phyloP scores from a whole-genome alignment of 2,113 vertebrate species.

The Pachyramphus minor region DNA sequence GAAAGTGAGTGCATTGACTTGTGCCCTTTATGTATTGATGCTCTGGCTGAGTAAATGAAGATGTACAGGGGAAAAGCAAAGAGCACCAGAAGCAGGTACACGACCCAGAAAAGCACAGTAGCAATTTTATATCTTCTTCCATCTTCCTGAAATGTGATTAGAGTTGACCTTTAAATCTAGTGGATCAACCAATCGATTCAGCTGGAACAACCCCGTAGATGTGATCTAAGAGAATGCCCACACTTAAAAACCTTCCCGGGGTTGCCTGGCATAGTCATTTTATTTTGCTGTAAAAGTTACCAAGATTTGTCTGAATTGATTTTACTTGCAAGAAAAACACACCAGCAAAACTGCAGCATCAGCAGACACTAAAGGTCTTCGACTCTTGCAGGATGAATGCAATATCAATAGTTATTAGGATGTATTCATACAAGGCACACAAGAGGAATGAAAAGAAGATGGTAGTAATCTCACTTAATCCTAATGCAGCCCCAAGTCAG shows the following conservation, averaged over 20 bases:
- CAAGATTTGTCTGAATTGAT: constrained; percentile 74
- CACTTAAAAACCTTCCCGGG: background rate
- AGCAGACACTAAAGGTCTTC: constrained; percentile 73
- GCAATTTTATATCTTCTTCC: constrained; percentile 42
- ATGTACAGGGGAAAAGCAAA: constrained; percentile 37
- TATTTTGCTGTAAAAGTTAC: constrained; percentile 62
- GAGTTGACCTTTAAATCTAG: constrained; percentile 72
- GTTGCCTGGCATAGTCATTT: constrained; percentile 15
- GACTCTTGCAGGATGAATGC: constrained; percentile 73
- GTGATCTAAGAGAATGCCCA: background rate
- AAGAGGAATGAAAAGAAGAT: constrained; percentile 59
- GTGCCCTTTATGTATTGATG: constrained; percentile 55
- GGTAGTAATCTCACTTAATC: constrained; percentile 78
- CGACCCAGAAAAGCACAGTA: background rate
- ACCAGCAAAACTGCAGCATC: constrained; percentile 70
- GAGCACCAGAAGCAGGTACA: background rate
- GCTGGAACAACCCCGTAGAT: background rate
- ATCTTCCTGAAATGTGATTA: constrained; percentile 63
- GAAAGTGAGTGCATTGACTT: constrained; percentile 18
- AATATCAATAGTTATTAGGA: constrained; percentile 80
- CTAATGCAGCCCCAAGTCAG: constrained; percentile 47
- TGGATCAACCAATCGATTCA: constrained; percentile 55
- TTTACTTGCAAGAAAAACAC: constrained; percentile 73
- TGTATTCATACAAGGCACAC: constrained; percentile 69
- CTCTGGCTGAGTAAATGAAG: constrained; percentile 39